These are phyloP conservation scores for Chamaetylas fuelleborni DNA, from an alignment of 2,113 vertebrate species.

Conservation along the genomic window DNA sequence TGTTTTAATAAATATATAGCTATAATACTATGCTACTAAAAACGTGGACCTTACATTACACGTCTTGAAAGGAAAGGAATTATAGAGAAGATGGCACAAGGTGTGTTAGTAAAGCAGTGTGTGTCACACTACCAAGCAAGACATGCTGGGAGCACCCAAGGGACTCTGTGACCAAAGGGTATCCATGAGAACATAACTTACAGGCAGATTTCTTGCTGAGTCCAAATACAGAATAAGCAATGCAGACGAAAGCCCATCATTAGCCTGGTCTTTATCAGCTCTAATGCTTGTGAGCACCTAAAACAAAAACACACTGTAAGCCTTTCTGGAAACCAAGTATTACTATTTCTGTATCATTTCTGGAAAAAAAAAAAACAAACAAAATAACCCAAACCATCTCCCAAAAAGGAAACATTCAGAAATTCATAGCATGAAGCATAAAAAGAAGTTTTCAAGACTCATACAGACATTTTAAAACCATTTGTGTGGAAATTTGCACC, in stretches of 20 bases:
- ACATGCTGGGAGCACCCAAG: neutral
- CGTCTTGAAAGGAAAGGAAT: neutral
- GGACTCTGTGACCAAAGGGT: neutral
- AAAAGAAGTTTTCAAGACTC: neutral
- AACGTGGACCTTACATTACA: slow-evolving; percentile 50
- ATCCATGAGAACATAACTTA: slow-evolving; percentile 70
- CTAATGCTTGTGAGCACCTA: slow-evolving; percentile 85
- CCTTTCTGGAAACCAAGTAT: neutral
- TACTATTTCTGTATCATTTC: neutral
- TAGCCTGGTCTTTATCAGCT: slow-evolving; percentile 84
- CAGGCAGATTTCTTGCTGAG: slow-evolving; percentile 91
- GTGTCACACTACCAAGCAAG: slow-evolving; percentile 41
- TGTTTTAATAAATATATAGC: neutral
- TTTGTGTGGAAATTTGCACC: neutral
- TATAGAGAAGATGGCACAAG: neutral
- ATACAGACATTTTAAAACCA: neutral
- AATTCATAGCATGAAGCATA: neutral
- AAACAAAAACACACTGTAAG: neutral
- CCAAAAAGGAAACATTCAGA: neutral
- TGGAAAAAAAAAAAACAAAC: neutral
- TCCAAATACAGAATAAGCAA: slow-evolving; percentile 93
- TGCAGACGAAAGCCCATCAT: slow-evolving; percentile 89
- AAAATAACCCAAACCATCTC: neutral
- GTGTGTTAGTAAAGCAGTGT: slow-evolving; percentile 49
- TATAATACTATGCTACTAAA: neutral